phyloP scores from a whole-genome alignment of 2,888 invertebrate genomes.

The Cyrtodaria siliqua region DNA sequence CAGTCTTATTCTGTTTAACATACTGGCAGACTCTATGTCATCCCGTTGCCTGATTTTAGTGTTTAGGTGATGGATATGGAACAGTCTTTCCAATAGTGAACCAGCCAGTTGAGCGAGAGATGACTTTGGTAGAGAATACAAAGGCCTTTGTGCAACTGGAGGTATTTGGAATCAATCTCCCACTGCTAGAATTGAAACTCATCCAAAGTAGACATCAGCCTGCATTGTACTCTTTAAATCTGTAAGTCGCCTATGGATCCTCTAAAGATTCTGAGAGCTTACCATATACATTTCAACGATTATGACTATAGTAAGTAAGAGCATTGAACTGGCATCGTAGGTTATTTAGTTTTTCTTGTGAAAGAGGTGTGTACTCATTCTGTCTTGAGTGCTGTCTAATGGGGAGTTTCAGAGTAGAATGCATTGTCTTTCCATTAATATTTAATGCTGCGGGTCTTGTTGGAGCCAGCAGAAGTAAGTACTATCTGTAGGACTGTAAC shows the following conservation, averaged over 20 bases:
- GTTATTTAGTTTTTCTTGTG: conserved; percentile 22
- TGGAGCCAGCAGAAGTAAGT: conserved; percentile 18
- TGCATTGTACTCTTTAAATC: conserved; percentile 6
- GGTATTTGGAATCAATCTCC: conserved; percentile 19
- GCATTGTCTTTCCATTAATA: conserved; percentile 17
- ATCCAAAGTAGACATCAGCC: background rate
- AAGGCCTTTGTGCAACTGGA: conserved; percentile 7
- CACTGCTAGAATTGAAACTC: conserved; percentile 11
- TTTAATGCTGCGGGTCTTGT: conserved; percentile 2
- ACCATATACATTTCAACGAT: conserved; percentile 34
- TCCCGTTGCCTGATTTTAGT: conserved; percentile 25
- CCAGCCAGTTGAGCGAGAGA: background rate
- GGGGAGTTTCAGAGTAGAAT: conserved; percentile 19
- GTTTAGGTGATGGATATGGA: background rate
- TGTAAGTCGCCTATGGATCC: conserved; percentile 9
- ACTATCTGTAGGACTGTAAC: conserved; percentile 9
- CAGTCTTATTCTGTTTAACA: conserved; percentile 25
- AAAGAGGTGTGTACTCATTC: conserved; percentile 17
- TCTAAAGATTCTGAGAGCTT: conserved; percentile 2
- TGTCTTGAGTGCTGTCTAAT: conserved; percentile 11
- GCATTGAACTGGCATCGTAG: background rate
- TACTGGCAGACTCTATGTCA: conserved; percentile 24
- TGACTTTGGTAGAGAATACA: conserved; percentile 7
- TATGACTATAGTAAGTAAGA: conserved; percentile 19
- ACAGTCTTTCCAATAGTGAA: background rate